These are phyloP conservation scores for Pyrocoelia pectoralis DNA, from an alignment of 2,888 invertebrate species.

Conservation along the genomic window DNA sequence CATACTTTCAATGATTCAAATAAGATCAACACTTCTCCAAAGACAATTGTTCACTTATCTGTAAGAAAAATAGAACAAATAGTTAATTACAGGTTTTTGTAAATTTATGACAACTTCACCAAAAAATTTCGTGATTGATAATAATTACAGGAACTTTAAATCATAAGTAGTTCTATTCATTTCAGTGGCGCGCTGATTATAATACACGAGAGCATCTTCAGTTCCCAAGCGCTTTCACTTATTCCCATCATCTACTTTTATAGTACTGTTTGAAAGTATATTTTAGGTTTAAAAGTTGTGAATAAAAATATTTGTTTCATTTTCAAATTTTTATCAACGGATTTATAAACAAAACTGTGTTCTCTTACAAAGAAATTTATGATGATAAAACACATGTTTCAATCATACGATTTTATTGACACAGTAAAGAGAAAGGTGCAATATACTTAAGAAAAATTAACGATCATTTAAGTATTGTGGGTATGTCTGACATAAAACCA, in stretches of 20 bases:
- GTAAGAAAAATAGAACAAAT: neutral
- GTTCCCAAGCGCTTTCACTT: constrained; percentile 29
- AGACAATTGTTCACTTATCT: neutral
- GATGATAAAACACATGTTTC: too few species aligned
- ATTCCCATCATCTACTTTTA: constrained; percentile 18
- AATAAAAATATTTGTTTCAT: neutral
- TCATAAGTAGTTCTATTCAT: constrained; percentile 1
- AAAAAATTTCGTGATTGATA: neutral
- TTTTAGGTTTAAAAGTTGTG: neutral
- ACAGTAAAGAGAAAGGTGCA: too few species aligned
- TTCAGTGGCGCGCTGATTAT: neutral
- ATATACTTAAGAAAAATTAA: too few species aligned
- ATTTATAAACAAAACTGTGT: too few species aligned
- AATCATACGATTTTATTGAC: too few species aligned
- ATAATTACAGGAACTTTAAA: neutral
- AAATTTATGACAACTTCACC: neutral
- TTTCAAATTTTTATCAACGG: neutral
- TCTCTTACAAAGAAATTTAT: too few species aligned
- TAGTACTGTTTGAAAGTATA: constrained; percentile 8
- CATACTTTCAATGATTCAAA: neutral
- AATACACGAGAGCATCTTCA: constrained; percentile 3
- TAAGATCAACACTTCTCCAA: neutral
- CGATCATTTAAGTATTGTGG: too few species aligned
- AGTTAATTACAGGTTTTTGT: neutral
- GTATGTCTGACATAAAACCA: too few species aligned